Evolutionary conservation across 2,888 invertebrate genomes (phyloP), one percentile per base, ranked within the genome.

Genomic region (Drosophila mercatorum): DNA sequence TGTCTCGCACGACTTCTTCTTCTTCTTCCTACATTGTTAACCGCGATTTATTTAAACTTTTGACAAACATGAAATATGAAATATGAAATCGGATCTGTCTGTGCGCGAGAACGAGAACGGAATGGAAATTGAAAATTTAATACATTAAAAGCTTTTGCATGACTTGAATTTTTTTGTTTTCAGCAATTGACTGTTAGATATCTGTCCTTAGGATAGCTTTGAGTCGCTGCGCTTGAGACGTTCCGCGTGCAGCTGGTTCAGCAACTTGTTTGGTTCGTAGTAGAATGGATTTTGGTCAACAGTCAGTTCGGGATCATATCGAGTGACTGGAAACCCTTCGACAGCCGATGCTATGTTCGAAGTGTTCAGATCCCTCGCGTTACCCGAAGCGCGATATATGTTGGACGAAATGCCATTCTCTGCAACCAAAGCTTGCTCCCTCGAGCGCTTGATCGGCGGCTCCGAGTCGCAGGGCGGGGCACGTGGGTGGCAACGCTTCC

Each of bases 221-320:
- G 12, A 11, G n/a, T 17, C 12, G 0, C 2, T 26, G 26, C 74
- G 74, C 8, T 38, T 41, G 5, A 46, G 2, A 7, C 72, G 65
- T 5, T 77, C 77, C 5, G 53, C 47, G 14, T 71, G 61, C 36
- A 75, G 7, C 12, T 49, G 28, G 36, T 62, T 49, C 2, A 75
- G 8, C 26, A 58, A 14, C 28, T 51, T 71, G 17, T 75, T 75
- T 0, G 61, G n/a, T n/a, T 75, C 65, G 60, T 77, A 75, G 53
- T 75, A 75, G 61, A 22, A 46, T 1, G 74, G 74, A 51, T 75
- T 75, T 22, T 77, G 10, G 0, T 65, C 44, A 4, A 36, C 38
- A 55, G 8, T 65, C 26, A 75, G 22, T 0, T 75, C 74, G 5
- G 74, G 74, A 5, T 62, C 10, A 4, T 73, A 73, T 5, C 14